These are phyloP conservation scores for Melangyna quadrimaculata DNA, from an alignment of 2,888 invertebrate genomes.

Conservation along the genomic window DNA sequence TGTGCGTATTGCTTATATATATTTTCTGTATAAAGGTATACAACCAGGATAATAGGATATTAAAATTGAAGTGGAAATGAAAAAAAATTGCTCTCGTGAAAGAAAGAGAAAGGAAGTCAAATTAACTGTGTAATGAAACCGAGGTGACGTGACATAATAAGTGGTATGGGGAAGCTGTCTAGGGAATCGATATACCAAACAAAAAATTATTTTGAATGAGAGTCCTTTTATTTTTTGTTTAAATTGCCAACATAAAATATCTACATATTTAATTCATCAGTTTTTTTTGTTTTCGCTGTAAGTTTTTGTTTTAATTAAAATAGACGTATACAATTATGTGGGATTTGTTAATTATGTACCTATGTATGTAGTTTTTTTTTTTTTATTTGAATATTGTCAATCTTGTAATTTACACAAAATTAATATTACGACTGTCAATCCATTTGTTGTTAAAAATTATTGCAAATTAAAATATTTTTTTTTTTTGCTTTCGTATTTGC, in stretches of 20 bases:
- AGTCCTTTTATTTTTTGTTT: background rate
- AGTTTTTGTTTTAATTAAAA: conserved; percentile 20
- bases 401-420: background rate
- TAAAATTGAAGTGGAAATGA: conserved; percentile 62
- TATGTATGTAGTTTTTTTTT: background rate
- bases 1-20: background rate
- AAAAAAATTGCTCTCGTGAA: background rate
- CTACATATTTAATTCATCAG: background rate
- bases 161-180: background rate
- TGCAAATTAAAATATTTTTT: background rate
- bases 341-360: background rate
- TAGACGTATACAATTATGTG: background rate
- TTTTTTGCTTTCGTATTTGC: background rate
- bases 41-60: conserved; percentile 66
- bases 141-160: conserved; percentile 1
- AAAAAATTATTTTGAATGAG: background rate
- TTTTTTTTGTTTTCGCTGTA: background rate
- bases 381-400: background rate
- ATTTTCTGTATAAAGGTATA: background rate
- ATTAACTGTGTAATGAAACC: conserved; percentile 18
- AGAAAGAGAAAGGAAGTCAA: background rate
- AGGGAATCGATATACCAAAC: background rate
- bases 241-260: background rate
- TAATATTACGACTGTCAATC: background rate
- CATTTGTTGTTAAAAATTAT: background rate